A percentile compares a stretch with the other conserved stretches of the same genome.
These are phyloP conservation scores for Oreortyx pictus DNA, from an alignment of 2,797 vertebrate genomes.

Conservation along the genomic window DNA sequence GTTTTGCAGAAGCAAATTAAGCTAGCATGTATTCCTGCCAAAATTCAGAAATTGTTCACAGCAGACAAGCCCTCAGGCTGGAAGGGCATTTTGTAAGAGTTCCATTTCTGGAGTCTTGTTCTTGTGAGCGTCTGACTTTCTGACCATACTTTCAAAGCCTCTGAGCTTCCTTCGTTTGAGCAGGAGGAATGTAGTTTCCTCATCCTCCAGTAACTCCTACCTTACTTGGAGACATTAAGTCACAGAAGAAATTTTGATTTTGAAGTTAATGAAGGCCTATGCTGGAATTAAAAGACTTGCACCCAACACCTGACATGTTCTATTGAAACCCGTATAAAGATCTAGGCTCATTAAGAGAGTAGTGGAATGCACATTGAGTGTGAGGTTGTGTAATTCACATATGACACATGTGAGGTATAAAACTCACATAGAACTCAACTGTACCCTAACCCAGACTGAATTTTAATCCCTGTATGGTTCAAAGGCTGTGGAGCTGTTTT, in stretches of 20 bases:
- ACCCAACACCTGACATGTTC: neutral
- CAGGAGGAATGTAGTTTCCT: neutral
- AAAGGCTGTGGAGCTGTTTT: neutral
- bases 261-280: neutral
- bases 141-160: neutral
- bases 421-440: neutral
- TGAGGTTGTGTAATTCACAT: constrained; percentile 12
- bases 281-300: neutral
- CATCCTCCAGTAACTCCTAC: constrained; percentile 33
- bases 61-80: neutral
- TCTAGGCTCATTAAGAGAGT: neutral
- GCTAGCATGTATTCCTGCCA: neutral
- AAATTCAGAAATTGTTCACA: constrained; percentile 2
- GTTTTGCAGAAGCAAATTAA: constrained; percentile 39
- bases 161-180: constrained; percentile 36
- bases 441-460: neutral
- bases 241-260: constrained; percentile 25
- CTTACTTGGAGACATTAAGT: constrained; percentile 33
- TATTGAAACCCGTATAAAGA: neutral
- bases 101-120: neutral
- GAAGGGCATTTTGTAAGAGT: neutral
- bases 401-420: neutral
- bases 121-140: neutral
- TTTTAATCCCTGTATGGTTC: neutral
- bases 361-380: neutral